Percentiles rank a stretch among this genome's conserved stretches.
phyloP scores from a whole-genome alignment of 2,888 invertebrate species.

The Creontiades dilutus region DNA sequence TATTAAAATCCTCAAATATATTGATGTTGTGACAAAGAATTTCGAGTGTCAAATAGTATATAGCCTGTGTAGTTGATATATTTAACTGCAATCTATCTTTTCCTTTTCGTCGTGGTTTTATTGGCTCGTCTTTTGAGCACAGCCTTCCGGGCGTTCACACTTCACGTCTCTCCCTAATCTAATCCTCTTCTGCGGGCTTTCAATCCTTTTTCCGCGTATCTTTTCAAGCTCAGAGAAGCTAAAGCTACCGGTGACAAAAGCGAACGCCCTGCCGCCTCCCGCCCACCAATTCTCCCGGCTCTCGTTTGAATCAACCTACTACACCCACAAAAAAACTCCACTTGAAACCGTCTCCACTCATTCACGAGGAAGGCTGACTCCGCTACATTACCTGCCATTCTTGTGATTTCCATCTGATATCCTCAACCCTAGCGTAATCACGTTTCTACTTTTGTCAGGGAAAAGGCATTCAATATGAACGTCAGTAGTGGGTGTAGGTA shows the following conservation, averaged over 20 bases:
- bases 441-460: slow-evolving; percentile 7
- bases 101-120: too few relatives aligned
- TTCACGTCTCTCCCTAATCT: slow-evolving; percentile 8
- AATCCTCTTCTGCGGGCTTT: background rate
- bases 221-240: too few relatives aligned
- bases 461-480: background rate
- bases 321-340: background rate
- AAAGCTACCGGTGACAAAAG: background rate
- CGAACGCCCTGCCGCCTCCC: background rate
- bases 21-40: too few relatives aligned
- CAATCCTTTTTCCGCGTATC: slow-evolving; percentile 14
- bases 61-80: too few relatives aligned
- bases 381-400: background rate
- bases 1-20: too few relatives aligned
- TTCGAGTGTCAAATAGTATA: too few relatives aligned
- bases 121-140: too few relatives aligned
- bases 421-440: background rate
- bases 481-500: too few relatives aligned
- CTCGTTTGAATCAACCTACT: background rate
- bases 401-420: background rate
- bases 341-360: background rate
- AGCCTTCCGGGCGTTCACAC: background rate
- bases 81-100: too few relatives aligned
- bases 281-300: background rate
- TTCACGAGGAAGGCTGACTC: slow-evolving; percentile 4